Evolutionary conservation across 2,113 vertebrate species (phyloP).

Genomic region (Ivindomyrus marchei): DNA sequence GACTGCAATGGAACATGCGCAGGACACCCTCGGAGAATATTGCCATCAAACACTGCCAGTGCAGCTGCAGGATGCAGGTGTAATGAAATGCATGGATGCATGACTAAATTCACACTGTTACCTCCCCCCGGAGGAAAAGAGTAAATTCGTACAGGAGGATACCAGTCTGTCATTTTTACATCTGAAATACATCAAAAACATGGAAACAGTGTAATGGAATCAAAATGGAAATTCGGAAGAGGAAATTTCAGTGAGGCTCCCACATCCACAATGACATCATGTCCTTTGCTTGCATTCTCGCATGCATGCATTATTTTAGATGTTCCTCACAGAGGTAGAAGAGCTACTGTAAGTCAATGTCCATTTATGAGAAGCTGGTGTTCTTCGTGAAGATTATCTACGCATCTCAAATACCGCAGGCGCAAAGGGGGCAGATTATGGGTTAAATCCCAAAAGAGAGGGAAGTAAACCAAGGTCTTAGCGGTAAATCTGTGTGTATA

Average conservation of each 20-base stretch:
- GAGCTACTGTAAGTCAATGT: not conserved
- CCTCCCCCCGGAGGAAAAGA: not conserved
- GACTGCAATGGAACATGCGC: not conserved
- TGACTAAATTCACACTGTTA: not conserved
- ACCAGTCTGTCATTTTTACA: not conserved
- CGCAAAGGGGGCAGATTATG: not conserved
- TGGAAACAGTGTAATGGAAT: not conserved
- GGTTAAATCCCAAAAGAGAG: slow-evolving; percentile 6
- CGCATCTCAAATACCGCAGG: not conserved
- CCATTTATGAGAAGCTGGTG: not conserved
- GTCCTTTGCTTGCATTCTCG: not conserved
- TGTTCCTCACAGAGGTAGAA: not conserved
- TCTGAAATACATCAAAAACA: not conserved
- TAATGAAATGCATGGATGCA: not conserved
- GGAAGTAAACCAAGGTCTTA: not conserved
- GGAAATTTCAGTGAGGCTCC: not conserved
- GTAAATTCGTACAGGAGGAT: not conserved
- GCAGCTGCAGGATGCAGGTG: not conserved
- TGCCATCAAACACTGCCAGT: not conserved
- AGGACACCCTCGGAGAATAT: not conserved
- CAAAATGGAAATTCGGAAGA: not conserved
- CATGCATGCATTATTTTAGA: not conserved
- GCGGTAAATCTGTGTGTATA: not conserved
- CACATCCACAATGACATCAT: not conserved
- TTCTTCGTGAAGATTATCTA: not conserved